Conservation (phyloP, 2,888 invertebrate genomes). For the Philonicus albiceps region DNA sequence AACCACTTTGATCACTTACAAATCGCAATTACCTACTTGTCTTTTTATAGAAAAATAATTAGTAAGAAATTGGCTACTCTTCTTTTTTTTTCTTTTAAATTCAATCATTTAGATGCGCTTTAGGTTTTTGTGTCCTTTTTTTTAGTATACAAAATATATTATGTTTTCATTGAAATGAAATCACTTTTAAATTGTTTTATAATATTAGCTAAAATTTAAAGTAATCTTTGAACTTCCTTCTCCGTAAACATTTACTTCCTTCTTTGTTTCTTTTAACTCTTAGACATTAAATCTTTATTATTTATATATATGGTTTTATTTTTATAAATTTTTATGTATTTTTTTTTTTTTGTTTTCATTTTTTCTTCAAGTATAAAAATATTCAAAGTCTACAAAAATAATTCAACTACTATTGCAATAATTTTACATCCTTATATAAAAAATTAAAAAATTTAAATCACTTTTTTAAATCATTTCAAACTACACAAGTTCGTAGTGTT, state of each 20-base stretch:
- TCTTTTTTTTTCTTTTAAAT: not conserved
- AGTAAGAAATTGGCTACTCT: conserved; percentile 41
- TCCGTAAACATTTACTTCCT: not conserved
- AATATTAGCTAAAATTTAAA: conserved; percentile 24
- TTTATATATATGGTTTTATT: not conserved
- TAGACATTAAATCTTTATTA: not conserved
- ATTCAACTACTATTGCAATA: conserved; percentile 40
- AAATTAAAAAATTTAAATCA: conserved; percentile 39
- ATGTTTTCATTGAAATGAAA: conserved; percentile 37
- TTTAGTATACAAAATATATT: conserved; percentile 42
- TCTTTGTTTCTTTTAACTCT: conserved; percentile 14
- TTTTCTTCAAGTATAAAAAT: conserved; percentile 38
- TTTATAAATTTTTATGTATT: not conserved
- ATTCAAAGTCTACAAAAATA: conserved; percentile 42
- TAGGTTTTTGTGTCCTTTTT: conserved; percentile 3
- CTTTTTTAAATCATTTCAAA: conserved; percentile 36
- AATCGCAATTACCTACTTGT: conserved; percentile 8
- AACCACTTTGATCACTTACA: conserved; percentile 14
- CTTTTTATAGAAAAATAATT: conserved; percentile 42
- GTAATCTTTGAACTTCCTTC: conserved; percentile 37
- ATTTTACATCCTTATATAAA: conserved; percentile 32
- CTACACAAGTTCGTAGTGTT: conserved; percentile 35
- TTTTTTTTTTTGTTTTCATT: conserved; percentile 13
- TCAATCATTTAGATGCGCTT: conserved; percentile 39
- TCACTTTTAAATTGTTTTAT: conserved; percentile 20